These are phyloP conservation scores for Hippocampus guttulatus DNA, from an alignment of 2,113 vertebrate species.

Conservation along the genomic window DNA sequence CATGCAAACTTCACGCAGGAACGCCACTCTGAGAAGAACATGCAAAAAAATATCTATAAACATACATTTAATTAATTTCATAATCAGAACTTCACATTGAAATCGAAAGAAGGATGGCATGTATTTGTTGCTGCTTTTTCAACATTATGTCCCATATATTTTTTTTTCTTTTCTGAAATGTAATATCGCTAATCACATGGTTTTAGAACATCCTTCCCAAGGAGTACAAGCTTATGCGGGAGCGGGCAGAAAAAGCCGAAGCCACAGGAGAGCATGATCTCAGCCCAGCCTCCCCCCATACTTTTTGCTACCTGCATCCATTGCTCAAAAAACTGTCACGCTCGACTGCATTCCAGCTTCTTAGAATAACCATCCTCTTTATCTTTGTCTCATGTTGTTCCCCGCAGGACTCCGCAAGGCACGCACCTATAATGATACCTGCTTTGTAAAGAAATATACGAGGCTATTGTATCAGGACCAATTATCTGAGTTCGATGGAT, in stretches of 20 bases:
- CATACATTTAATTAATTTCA: background rate
- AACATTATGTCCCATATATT: background rate
- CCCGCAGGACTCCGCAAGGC: constrained; percentile 20
- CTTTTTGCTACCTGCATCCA: constrained; percentile 38
- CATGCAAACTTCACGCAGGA: no score
- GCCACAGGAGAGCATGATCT: constrained; percentile 34
- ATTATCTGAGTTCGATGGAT: constrained; percentile 30
- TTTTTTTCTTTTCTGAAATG: background rate
- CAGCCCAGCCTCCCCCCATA: constrained; percentile 18
- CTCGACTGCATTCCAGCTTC: constrained; percentile 37
- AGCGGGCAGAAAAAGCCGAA: constrained; percentile 21
- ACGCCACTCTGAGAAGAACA: no score
- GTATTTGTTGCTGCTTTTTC: background rate
- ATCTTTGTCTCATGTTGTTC: constrained; percentile 39
- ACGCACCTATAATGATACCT: constrained; percentile 41
- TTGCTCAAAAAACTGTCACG: constrained; percentile 49
- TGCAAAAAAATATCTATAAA: no score
- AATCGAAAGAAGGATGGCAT: background rate
- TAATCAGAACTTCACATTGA: background rate
- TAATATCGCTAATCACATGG: constrained; percentile 7
- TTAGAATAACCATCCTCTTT: constrained; percentile 51
- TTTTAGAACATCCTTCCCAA: constrained; percentile 6
- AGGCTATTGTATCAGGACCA: constrained; percentile 25
- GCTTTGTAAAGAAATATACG: constrained; percentile 21
- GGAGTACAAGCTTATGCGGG: constrained; percentile 24